A percentile compares a stretch with the other conserved stretches of the same genome.
These are phyloP conservation scores for Anthonomus grandis DNA, from an alignment of 1,140 invertebrate species.

Conservation along the genomic window DNA sequence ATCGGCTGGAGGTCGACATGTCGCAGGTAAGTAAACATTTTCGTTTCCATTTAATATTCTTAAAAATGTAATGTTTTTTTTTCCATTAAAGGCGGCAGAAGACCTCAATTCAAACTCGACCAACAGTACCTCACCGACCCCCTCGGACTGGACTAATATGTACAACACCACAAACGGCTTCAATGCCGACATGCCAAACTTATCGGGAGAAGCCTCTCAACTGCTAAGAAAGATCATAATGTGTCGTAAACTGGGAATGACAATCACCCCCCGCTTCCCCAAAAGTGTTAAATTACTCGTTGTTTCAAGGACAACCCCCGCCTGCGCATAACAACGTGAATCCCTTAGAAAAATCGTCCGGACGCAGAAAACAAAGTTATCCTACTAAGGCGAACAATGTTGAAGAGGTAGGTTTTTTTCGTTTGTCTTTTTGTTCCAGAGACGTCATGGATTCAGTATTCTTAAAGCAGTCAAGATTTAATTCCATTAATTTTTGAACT, in stretches of 20 bases:
- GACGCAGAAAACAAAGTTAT: conserved; percentile 69
- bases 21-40: conserved; percentile 43
- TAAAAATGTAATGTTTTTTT: neutral
- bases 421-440: too few species aligned
- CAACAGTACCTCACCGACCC: conserved; percentile 39
- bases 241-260: conserved; percentile 67
- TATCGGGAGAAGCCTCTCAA: conserved; percentile 62
- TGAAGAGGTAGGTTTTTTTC: conserved; percentile 23
- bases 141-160: conserved; percentile 34
- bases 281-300: conserved; percentile 28
- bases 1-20: conserved; percentile 55
- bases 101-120: conserved; percentile 44
- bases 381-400: conserved; percentile 57
- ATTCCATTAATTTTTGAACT: neutral
- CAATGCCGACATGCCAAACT: conserved; percentile 28
- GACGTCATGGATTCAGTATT: neutral
- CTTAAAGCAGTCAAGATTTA: neutral
- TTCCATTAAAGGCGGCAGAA: conserved; percentile 39
- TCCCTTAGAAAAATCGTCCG: conserved; percentile 52
- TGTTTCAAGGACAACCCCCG: conserved; percentile 19
- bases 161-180: conserved; percentile 38
- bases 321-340: neutral
- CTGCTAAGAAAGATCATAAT: conserved; percentile 69
- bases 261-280: conserved; percentile 53
- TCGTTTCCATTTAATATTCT: too few species aligned